phyloP scores from a whole-genome alignment of 2,113 vertebrate species.

The Oreocharis arfaki region DNA sequence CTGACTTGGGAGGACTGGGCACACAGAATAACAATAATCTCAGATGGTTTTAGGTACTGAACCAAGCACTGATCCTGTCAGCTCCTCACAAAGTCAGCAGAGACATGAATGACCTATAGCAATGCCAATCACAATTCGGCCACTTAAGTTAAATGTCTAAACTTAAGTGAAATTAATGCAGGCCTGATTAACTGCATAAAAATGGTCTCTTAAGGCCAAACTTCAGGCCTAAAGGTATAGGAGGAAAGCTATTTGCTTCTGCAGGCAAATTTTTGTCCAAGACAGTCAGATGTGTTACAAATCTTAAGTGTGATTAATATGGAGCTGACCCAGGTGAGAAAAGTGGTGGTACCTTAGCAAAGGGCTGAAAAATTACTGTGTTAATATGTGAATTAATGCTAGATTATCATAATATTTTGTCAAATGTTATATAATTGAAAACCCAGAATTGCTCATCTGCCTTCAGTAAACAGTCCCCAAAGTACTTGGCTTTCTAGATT shows the following conservation, averaged over 20 bases:
- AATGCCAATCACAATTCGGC: not conserved
- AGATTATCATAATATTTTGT: not conserved
- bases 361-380: not conserved
- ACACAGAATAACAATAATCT: not conserved
- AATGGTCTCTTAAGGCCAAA: not conserved
- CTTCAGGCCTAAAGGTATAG: not conserved
- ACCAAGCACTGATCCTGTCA: not conserved
- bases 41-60: not conserved
- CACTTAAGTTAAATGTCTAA: not conserved
- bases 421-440: not conserved
- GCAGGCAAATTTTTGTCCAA: not conserved
- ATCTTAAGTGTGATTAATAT: not conserved
- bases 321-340: not conserved
- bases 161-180: not conserved
- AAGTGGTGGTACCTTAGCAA: not conserved
- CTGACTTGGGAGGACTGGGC: not conserved
- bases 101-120: not conserved
- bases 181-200: not conserved
- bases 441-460: not conserved
- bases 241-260: not conserved
- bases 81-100: not conserved
- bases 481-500: not conserved
- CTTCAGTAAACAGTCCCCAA: not conserved
- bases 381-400: not conserved
- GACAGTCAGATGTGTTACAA: not conserved